Percentiles rank a stretch among this genome's conserved stretches.
These are phyloP conservation scores for Syrmaticus mikado DNA, from an alignment of 2,113 vertebrate genomes.

Conservation along the genomic window DNA sequence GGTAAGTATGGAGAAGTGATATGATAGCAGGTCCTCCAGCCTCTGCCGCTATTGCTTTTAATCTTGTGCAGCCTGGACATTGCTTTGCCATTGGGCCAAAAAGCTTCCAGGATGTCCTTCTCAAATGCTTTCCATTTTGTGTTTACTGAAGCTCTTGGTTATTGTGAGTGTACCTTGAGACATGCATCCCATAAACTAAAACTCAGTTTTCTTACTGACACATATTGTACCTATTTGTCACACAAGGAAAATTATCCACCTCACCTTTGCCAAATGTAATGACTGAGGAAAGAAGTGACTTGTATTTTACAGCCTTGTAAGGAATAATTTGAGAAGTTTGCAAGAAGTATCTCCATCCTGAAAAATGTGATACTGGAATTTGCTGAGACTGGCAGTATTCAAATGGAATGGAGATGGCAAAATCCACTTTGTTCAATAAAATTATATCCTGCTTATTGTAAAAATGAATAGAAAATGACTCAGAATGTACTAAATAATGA, in stretches of 20 bases:
- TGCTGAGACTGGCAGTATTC: not conserved
- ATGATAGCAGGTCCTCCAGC: not conserved
- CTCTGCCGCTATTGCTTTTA: not conserved
- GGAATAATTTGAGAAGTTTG: not conserved
- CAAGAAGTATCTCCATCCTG: not conserved
- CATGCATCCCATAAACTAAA: not conserved
- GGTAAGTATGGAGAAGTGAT: not conserved
- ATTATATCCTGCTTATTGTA: not conserved
- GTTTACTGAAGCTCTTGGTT: not conserved
- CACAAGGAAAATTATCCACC: not conserved
- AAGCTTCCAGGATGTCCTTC: not conserved
- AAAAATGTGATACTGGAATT: not conserved
- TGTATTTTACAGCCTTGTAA: not conserved
- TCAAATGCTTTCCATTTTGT: not conserved
- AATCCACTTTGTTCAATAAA: constrained; percentile 10
- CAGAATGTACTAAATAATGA: constrained; percentile 1
- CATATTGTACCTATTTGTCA: not conserved
- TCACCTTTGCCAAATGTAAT: not conserved
- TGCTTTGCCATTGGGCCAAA: not conserved
- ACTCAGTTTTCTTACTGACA: not conserved
- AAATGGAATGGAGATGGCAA: not conserved
- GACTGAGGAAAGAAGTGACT: not conserved
- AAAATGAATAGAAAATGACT: constrained; percentile 4
- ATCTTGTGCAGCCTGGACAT: not conserved
- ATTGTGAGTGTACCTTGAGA: not conserved